Evolutionary conservation across 2,113 vertebrate species (phyloP).

Genomic region (Motacilla tschutschensis): DNA sequence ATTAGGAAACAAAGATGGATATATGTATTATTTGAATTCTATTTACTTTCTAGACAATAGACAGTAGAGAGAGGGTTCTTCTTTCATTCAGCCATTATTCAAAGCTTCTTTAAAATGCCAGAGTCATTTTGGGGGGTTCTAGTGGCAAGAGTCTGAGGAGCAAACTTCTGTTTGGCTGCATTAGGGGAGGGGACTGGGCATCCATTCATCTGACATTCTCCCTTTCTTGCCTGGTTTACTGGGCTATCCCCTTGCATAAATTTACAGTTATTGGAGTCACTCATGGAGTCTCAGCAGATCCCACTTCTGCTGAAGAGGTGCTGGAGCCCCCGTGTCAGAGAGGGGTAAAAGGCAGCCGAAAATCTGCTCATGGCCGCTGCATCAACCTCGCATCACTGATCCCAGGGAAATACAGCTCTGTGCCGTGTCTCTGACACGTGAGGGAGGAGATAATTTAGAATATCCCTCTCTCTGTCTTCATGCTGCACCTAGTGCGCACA

Average conservation of each 20-base stretch:
- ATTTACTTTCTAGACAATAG: constrained; percentile 5
- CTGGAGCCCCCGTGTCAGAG: neutral
- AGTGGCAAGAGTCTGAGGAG: neutral
- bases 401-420: constrained; percentile 36
- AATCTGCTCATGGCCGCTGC: neutral
- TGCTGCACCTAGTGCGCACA: constrained; percentile 60
- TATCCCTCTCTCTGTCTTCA: constrained; percentile 57
- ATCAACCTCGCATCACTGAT: neutral
- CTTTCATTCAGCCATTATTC: neutral
- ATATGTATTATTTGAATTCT: neutral
- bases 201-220: constrained; percentile 4
- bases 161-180: neutral
- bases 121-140: neutral
- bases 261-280: neutral
- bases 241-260: neutral
- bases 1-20: constrained; percentile 27
- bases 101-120: constrained; percentile 12
- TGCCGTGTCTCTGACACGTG: neutral
- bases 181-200: neutral
- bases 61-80: neutral
- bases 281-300: constrained; percentile 23
- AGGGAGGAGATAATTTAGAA: constrained; percentile 12
- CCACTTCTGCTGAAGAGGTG: constrained; percentile 20
- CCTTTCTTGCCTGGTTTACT: neutral
- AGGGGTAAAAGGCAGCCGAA: neutral